Percentiles rank a stretch among this genome's conserved stretches.
Evolutionary conservation across 2,113 vertebrate genomes (phyloP).

Genomic region (Syngnathus typhle): DNA sequence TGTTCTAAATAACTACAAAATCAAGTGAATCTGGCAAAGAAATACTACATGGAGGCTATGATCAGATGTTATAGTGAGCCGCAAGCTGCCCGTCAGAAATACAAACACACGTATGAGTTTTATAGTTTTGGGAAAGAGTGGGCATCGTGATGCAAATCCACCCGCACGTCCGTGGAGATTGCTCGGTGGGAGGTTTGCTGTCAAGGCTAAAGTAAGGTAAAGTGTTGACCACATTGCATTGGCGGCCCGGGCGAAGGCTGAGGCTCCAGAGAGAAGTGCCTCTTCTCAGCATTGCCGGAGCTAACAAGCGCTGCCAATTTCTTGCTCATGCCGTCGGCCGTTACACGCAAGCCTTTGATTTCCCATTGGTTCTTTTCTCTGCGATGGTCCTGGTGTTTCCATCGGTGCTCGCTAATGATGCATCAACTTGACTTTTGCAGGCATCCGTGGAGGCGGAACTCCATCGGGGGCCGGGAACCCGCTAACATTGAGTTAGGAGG

Average conservation of each 20-base stretch:
- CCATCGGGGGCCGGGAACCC: conserved; percentile 26
- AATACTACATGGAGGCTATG: no score
- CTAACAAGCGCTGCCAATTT: conserved; percentile 47
- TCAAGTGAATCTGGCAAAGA: background rate
- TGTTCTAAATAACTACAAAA: no score
- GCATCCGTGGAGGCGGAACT: conserved; percentile 46
- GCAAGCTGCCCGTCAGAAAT: no score
- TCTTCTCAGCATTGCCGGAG: conserved; percentile 13
- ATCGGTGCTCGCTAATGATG: background rate
- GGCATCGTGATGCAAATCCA: background rate
- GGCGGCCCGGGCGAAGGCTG: conserved; percentile 25
- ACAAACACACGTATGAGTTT: no score
- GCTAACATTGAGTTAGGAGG: conserved; percentile 40
- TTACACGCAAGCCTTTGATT: conserved; percentile 55
- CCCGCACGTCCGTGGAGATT: conserved; percentile 14
- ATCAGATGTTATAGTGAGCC: no score
- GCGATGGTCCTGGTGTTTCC: conserved; percentile 9
- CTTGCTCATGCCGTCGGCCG: conserved; percentile 37
- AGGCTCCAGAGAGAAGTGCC: conserved; percentile 30
- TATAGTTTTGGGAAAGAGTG: no score
- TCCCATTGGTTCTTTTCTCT: conserved; percentile 55
- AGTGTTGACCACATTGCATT: background rate
- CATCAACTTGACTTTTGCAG: conserved; percentile 3
- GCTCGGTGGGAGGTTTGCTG: conserved; percentile 56
- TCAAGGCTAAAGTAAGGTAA: conserved; percentile 12